Evolutionary conservation across 2,797 vertebrate species (phyloP).

Genomic region (Falco columbarius): DNA sequence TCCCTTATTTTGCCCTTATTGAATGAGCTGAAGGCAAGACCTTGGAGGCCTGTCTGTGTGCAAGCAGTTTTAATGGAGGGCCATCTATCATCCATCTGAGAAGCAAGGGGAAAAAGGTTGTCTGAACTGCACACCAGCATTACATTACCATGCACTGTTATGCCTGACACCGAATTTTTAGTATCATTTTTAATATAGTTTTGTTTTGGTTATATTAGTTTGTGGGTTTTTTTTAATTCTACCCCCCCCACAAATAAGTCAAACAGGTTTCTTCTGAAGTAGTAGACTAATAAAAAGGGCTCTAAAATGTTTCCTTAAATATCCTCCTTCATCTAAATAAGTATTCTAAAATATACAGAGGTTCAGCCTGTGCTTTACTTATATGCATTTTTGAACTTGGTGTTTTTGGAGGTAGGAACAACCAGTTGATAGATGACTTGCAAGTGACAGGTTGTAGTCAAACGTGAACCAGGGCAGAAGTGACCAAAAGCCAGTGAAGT

Average conservation of each 20-base stretch:
- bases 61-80: neutral
- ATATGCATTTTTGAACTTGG: neutral
- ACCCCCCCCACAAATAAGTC: neutral
- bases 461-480: conserved; percentile 11
- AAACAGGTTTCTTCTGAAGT: neutral
- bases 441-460: neutral
- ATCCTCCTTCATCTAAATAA: neutral
- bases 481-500: conserved; percentile 4
- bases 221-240: neutral
- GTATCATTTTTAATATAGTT: neutral
- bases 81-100: neutral
- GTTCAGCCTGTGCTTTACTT: neutral
- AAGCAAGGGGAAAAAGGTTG: neutral
- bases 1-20: neutral
- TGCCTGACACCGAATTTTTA: neutral
- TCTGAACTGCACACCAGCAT: neutral
- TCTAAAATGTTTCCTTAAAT: neutral
- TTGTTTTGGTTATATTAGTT: neutral
- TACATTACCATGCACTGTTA: neutral
- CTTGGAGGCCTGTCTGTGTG: neutral
- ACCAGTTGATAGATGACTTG: neutral
- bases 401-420: neutral
- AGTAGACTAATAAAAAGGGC: neutral
- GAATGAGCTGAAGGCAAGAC: neutral
- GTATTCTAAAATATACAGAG: neutral